These are phyloP conservation scores for Hydropsyche tenuis DNA, from an alignment of 1,140 invertebrate genomes.

Conservation along the genomic window DNA sequence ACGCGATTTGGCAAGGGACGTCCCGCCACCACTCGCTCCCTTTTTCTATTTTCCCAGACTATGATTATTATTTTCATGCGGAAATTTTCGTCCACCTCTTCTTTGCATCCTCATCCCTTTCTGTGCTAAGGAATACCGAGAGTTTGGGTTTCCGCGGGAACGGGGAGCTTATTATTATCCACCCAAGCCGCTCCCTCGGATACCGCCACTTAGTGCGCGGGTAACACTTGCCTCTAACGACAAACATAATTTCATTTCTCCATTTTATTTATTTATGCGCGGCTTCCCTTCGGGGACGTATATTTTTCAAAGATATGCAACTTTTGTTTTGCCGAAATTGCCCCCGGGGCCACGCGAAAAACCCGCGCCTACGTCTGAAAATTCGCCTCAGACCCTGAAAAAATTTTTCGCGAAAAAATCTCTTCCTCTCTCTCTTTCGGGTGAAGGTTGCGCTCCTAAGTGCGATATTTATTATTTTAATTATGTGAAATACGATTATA, in stretches of 20 bases:
- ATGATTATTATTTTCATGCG: conserved; percentile 38
- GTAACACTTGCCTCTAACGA: conserved; percentile 49
- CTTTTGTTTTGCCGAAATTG: conserved; percentile 26
- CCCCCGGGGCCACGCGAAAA: background rate
- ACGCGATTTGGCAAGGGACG: conserved; percentile 29
- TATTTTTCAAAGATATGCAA: conserved; percentile 39
- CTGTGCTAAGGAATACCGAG: background rate
- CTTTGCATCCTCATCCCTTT: background rate
- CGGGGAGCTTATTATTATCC: conserved; percentile 18
- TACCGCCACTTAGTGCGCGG: conserved; percentile 34
- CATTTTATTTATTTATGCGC: conserved; percentile 49
- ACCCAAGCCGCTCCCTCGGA: conserved; percentile 10
- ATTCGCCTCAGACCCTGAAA: too few relatives aligned
- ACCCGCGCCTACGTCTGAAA: too few relatives aligned
- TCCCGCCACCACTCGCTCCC: background rate
- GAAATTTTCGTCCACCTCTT: conserved; percentile 27
- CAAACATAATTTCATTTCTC: conserved; percentile 50
- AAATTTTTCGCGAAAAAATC: too few relatives aligned
- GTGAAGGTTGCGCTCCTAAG: background rate
- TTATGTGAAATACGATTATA: conserved; percentile 27
- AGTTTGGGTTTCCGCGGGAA: background rate
- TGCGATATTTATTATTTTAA: conserved; percentile 29
- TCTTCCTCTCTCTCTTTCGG: too few relatives aligned
- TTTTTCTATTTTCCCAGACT: conserved; percentile 31
- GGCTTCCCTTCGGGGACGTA: conserved; percentile 44